Base-by-base conservation (phyloP, 2,113 vertebrate species). In the Ictalurus punctatus region DNA sequence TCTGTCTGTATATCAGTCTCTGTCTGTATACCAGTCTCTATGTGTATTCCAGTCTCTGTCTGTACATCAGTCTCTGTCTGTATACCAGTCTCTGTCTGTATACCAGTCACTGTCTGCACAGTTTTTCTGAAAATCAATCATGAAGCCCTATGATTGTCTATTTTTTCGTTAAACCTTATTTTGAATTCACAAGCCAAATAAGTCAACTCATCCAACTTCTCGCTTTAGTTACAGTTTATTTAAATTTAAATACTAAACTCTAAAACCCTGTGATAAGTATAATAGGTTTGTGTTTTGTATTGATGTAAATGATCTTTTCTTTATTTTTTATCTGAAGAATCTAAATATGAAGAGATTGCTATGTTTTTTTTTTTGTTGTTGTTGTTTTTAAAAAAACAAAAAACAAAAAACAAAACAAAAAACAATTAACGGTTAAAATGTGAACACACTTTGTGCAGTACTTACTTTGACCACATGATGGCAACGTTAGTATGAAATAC, bases 401-500 rank as follows among this genome's bases (percentile, higher is more conserved):
- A n/a, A n/a, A n/a, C n/a, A n/a, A n/a, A n/a, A n/a, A n/a, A n/a
- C n/a, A n/a, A n/a, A n/a, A n/a, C n/a, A n/a, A n/a, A n/a, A n/a
- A n/a, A n/a, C n/a, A n/a, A n/a, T 48, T 6, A 73, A 5, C 1
- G 2, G 69, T 37, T 19, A n/a, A 71, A 71, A 48, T 13, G 23
- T 52, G 6, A 27, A 27, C 5, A 4, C 8, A 17, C 13, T 30
- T 52, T 82, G 25, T 87, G 85, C 74, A 84, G 25, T 79, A 17
- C 23, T 90, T 25, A 69, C 23, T 44, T 76, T 65, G 27, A 79
- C 84, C 90, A 9, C 84, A 37, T 17, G 90, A 69, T 86, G 87
- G 87, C 84, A 81, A 59, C 80, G 59, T 86, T 59, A n/a, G 48
- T 54, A 27, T 69, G 52, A 30, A 21, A 27, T 69, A 21, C 30